These are phyloP conservation scores for Haemorhous mexicanus DNA, from an alignment of 2,113 vertebrate genomes.

Conservation along the genomic window DNA sequence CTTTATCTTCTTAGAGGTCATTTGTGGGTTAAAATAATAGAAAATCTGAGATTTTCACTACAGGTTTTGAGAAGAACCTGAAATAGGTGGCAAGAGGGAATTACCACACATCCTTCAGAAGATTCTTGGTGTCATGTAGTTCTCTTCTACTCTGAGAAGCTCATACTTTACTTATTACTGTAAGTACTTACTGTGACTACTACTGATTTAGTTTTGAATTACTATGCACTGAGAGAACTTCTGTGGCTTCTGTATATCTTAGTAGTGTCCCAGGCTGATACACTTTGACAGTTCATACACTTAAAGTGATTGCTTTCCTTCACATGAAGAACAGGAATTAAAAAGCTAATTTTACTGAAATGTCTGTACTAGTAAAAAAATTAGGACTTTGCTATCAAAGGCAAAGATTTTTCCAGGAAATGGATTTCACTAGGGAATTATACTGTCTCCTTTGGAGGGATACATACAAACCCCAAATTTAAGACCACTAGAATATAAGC, in stretches of 20 bases:
- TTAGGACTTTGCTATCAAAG: not conserved
- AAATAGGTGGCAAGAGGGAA: not conserved
- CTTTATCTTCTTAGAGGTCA: not conserved
- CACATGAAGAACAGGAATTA: not conserved
- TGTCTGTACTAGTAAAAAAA: not conserved
- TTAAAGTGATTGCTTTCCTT: not conserved
- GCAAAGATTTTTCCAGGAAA: not conserved
- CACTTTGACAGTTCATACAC: not conserved
- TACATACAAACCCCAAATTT: not conserved
- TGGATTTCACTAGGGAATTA: not conserved
- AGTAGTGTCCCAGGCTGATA: not conserved
- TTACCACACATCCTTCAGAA: not conserved
- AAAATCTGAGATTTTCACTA: not conserved
- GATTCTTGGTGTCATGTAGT: not conserved
- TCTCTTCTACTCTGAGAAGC: not conserved
- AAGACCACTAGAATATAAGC: not conserved
- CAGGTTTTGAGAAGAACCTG: not conserved
- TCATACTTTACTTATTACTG: not conserved
- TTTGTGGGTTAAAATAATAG: not conserved
- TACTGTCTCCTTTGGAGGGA: not conserved
- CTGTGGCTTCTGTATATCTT: not conserved
- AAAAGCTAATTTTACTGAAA: not conserved
- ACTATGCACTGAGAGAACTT: not conserved
- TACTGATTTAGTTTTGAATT: not conserved
- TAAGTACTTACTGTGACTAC: not conserved